Conservation (phyloP, 1,140 invertebrate genomes). For the Papilio xuthus region DNA sequence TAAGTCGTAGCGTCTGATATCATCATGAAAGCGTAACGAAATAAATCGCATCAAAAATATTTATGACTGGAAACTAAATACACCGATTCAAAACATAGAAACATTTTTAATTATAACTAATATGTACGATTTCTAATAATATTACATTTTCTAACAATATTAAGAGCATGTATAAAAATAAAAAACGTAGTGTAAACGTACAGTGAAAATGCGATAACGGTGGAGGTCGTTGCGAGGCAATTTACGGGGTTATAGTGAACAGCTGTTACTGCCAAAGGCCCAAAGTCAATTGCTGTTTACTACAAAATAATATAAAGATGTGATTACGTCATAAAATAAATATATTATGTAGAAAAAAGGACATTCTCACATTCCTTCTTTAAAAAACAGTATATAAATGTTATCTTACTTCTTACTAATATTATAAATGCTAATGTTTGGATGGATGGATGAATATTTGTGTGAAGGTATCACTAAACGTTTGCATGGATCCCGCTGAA, state of each 20-base stretch:
- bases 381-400: too few species aligned
- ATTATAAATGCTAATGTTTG: too few species aligned
- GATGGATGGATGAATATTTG: too few species aligned
- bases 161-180: background rate
- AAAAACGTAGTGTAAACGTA: background rate
- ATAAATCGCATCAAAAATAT: too few species aligned
- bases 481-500: too few species aligned
- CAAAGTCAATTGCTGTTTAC: constrained; percentile 13
- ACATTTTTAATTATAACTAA: background rate
- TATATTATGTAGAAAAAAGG: background rate
- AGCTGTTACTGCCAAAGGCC: background rate
- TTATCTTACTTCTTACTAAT: too few species aligned
- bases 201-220: background rate
- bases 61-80: too few species aligned
- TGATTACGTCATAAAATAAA: background rate
- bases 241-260: constrained; percentile 17
- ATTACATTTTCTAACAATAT: background rate
- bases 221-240: background rate
- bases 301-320: constrained; percentile 6
- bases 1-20: too few species aligned
- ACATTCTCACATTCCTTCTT: background rate
- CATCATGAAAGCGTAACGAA: too few species aligned
- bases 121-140: background rate
- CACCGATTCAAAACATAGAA: too few species aligned
- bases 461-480: too few species aligned